Base-by-base conservation (phyloP, 2,888 invertebrate genomes). In the Lasioglossum figueresi region DNA sequence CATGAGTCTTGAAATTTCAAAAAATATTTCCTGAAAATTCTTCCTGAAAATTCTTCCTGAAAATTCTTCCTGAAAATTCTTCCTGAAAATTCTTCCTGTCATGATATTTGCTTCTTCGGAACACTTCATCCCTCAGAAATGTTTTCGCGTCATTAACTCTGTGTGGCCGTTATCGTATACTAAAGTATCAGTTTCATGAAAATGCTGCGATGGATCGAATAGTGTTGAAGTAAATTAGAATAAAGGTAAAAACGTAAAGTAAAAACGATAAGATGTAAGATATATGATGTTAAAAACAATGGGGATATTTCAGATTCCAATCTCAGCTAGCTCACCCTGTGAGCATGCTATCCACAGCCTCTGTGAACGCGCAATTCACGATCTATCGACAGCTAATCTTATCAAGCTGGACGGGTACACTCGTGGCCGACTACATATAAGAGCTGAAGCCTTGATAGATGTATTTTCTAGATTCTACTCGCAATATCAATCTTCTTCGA, bases 301-400 rank as follows among this genome's bases (percentile, higher is more conserved):
- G 59, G 27, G 27, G 59, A 27, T 59, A 59, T 59, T 59, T 27
- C 27, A 14, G 59, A 59, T 59, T 59, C 59, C 59, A 27, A 59
- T 59, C 27, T 59, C 27, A 27, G 59, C 27, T 27, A 59, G 27
- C 27, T 59, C 59, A 59, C 56, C 56, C 56, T 10, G 59, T 27
- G 14, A 27, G 14, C 27, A 12, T 45, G 59, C 59, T 52, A 72
- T 83, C 76, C 48, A 73, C 43, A 45, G 34, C 43, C 40, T 31
- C 19, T 40, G 16, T 74, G 43, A 70, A 52, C 76, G 76, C 71
- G 80, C 85, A 76, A 85, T 84, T 79, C 68, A 34, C 73, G 45
- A 77, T 84, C 84, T 43, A 76, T 83, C 85, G 84, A 74, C 80
- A 77, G 68, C 80, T 63, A 84, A 80, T 77, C 84, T 77, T 80